Evolutionary conservation across 2,797 vertebrate genomes (phyloP).

Genomic region (Gymnodraco acuticeps): DNA sequence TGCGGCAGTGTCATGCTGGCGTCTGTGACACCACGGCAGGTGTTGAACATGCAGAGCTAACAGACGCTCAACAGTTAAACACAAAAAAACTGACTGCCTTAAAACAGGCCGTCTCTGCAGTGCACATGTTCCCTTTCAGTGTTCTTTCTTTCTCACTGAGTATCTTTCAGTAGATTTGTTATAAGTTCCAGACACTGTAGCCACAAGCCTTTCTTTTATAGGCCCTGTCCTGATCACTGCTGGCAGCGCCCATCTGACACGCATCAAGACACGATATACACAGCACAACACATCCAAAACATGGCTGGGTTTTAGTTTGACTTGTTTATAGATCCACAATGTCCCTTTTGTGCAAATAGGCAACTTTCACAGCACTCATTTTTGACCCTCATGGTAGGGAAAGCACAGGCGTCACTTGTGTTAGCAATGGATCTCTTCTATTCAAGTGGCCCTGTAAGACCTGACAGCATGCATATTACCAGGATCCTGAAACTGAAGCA

Average conservation of each 20-base stretch:
- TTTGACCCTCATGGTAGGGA: not conserved
- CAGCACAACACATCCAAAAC: not conserved
- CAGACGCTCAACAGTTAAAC: slow-evolving; percentile 6
- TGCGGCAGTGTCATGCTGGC: slow-evolving; percentile 12
- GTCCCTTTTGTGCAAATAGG: not conserved
- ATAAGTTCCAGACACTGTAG: slow-evolving; percentile 7
- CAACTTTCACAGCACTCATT: not conserved
- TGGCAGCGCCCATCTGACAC: slow-evolving; percentile 23
- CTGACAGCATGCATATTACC: not conserved
- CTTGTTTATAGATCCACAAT: not conserved
- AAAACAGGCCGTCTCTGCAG: not conserved
- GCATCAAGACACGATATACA: not conserved
- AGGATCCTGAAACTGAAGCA: not conserved
- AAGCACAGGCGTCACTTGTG: not conserved
- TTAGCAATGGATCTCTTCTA: not conserved
- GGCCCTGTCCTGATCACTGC: slow-evolving; percentile 1
- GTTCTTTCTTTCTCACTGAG: not conserved
- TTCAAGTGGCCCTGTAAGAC: not conserved
- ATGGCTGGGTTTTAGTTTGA: not conserved
- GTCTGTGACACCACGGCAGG: slow-evolving; percentile 16
- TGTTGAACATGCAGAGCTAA: slow-evolving; percentile 27
- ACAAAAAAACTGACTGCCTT: not conserved
- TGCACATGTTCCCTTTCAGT: not conserved
- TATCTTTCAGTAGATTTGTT: slow-evolving; percentile 10
- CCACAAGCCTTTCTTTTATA: slow-evolving; percentile 24